Evolutionary conservation across 2,888 invertebrate genomes (phyloP).

Genomic region (Ellobium chinense): DNA sequence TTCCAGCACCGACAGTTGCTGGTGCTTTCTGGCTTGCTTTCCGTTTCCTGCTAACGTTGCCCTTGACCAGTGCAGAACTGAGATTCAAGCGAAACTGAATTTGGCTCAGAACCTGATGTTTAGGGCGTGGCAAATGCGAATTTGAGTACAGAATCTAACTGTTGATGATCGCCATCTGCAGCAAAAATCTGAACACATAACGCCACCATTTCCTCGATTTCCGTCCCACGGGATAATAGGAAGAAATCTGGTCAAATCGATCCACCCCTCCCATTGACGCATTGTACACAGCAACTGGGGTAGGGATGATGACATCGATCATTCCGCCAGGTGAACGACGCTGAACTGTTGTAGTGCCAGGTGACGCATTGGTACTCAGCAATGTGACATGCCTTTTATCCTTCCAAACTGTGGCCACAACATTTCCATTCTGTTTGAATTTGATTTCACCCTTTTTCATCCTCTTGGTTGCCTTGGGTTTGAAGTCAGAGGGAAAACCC

Average conservation of each 20-base stretch:
- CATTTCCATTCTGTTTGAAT: slow-evolving; percentile 18
- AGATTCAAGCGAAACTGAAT: background rate
- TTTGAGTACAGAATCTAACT: background rate
- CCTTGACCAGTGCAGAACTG: background rate
- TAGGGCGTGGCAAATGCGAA: background rate
- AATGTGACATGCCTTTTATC: slow-evolving; percentile 13
- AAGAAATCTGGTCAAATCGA: slow-evolving; percentile 29
- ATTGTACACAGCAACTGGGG: slow-evolving; percentile 24
- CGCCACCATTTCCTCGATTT: slow-evolving; percentile 45
- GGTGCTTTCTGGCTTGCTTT: background rate
- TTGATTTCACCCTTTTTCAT: slow-evolving; percentile 9
- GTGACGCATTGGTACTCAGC: slow-evolving; percentile 10
- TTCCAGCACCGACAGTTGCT: background rate
- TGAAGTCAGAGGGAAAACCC: slow-evolving; percentile 3
- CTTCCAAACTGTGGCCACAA: slow-evolving; percentile 18
- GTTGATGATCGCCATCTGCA: slow-evolving; percentile 41
- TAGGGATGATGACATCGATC: background rate
- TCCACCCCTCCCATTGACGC: slow-evolving; percentile 45
- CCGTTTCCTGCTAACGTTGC: background rate
- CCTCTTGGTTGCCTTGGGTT: background rate
- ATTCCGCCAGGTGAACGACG: background rate
- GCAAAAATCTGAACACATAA: slow-evolving; percentile 37
- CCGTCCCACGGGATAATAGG: slow-evolving; percentile 44
- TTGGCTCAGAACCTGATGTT: background rate
- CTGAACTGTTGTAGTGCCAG: background rate